A percentile compares a stretch with the other conserved stretches of the same genome.
These are phyloP conservation scores for Drosophila birchii DNA, from an alignment of 2,888 invertebrate species.

Conservation along the genomic window DNA sequence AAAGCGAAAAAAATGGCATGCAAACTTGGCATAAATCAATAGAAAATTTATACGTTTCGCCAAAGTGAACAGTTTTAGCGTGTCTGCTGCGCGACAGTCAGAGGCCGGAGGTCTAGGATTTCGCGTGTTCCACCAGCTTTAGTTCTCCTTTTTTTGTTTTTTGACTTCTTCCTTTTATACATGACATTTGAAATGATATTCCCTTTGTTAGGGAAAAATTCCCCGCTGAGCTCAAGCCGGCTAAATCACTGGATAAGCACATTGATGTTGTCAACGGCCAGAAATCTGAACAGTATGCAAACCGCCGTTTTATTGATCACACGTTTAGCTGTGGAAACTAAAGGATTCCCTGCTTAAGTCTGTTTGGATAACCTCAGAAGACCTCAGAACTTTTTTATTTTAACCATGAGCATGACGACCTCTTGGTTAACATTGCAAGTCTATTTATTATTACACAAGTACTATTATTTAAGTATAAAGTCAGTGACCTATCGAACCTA, in stretches of 20 bases:
- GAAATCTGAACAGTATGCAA: constrained; percentile 24
- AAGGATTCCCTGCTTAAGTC: neutral
- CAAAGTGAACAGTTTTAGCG: constrained; percentile 69
- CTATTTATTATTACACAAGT: neutral
- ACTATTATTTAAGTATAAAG: neutral
- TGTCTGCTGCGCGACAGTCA: constrained; percentile 49
- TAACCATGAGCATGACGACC: neutral
- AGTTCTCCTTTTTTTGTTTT: constrained; percentile 12
- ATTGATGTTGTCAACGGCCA: constrained; percentile 47
- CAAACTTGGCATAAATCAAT: constrained; percentile 81
- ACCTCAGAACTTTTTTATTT: neutral
- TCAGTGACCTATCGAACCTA: neutral
- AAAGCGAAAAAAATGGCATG: constrained; percentile 81
- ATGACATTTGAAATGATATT: constrained; percentile 55
- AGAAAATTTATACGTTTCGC: constrained; percentile 80
- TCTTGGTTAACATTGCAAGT: neutral
- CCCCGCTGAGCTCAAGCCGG: constrained; percentile 38
- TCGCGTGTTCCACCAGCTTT: constrained; percentile 50
- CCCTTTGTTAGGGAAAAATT: constrained; percentile 40
- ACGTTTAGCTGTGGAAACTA: constrained; percentile 8
- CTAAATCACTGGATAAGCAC: constrained; percentile 46
- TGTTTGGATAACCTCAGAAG: neutral
- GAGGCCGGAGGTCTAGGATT: constrained; percentile 46
- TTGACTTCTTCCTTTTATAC: constrained; percentile 42
- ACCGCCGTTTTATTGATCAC: constrained; percentile 31